Percentiles rank a stretch among this genome's conserved stretches.
Evolutionary conservation across 1,140 invertebrate genomes (phyloP).

Genomic region (Diorhabda elongata): DNA sequence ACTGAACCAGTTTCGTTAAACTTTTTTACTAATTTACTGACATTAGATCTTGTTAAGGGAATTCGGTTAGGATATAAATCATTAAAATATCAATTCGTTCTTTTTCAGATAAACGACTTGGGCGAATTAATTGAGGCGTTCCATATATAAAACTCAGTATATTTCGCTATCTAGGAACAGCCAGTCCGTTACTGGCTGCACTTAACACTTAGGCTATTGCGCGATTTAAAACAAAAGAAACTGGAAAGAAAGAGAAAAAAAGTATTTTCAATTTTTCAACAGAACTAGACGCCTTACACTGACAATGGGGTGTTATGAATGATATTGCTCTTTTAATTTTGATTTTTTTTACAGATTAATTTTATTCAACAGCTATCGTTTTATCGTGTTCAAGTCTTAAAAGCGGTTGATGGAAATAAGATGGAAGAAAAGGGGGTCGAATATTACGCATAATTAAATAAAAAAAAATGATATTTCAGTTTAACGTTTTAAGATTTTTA

Average conservation of each 20-base stretch:
- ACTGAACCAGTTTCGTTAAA: no score
- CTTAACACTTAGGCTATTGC: not conserved
- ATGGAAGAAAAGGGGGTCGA: not conserved
- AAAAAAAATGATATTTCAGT: not conserved
- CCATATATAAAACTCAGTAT: no score
- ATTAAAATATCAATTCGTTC: no score
- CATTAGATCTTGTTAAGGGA: no score
- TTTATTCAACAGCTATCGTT: constrained; percentile 1
- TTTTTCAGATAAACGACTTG: no score
- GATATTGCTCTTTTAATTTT: constrained; percentile 3
- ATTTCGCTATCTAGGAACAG: no score
- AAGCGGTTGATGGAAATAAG: not conserved
- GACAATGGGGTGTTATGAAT: not conserved
- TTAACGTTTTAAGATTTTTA: no score
- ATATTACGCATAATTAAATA: not conserved
- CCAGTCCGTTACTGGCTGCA: not conserved
- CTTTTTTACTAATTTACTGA: no score
- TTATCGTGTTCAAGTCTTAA: not conserved
- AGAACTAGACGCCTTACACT: constrained; percentile 1
- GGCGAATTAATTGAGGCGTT: no score
- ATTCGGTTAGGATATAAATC: no score
- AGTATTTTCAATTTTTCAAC: not conserved
- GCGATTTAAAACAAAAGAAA: not conserved
- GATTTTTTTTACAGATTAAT: constrained; percentile 1
- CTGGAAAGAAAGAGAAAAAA: not conserved